Evolutionary conservation across 2,888 invertebrate genomes (phyloP), one percentile per base, ranked within the genome.

Genomic region (Amiota minor): DNA sequence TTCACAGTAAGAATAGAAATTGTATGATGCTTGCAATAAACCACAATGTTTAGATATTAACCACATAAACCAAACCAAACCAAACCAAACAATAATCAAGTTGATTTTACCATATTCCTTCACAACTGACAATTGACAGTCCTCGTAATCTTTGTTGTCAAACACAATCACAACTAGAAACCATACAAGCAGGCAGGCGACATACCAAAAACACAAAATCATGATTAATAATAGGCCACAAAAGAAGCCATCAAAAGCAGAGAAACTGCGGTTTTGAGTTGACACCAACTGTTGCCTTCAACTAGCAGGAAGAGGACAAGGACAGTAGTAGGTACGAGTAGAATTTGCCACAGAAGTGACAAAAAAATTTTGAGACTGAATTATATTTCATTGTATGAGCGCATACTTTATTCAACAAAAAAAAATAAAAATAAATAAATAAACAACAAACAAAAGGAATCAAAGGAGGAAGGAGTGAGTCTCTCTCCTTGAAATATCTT

Each of bases 211-310:
- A 35, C 35, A 3, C 35, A 35, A 35, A 35, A 35, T 35, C 35
- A 35, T 35, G 35, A 35, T 35, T 35, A 35, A 35, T 35, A 35
- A 35, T 35, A 35, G 35, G 35, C 35, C 35, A 35, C 35, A 59
- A 59, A 18, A 59, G 18, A 11, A 59, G 56, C 14, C n/a, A 56
- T 56, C 56, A 18, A 56, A 56, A 56, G n/a, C 23, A 35, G 35
- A 35, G 35, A 35, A 35, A 35, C 8, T 35, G 35, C 35, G 12
- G 20, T 20, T 20, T 23, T 18, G 59, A 59, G 18, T 59, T 59
- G 59, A 59, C 59, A 59, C 12, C 59, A 59, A 59, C 59, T 59
- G 59, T 59, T 59, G 59, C 59, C 18, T 59, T 18, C 10, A 23
- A 18, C 3, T 18, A 11, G 59, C 59, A 9, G 9, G n/a, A 55